Percentiles rank a stretch among this genome's conserved stretches.
These are phyloP conservation scores for Tenebrio molitor DNA, from an alignment of 1,140 invertebrate species.

Conservation along the genomic window DNA sequence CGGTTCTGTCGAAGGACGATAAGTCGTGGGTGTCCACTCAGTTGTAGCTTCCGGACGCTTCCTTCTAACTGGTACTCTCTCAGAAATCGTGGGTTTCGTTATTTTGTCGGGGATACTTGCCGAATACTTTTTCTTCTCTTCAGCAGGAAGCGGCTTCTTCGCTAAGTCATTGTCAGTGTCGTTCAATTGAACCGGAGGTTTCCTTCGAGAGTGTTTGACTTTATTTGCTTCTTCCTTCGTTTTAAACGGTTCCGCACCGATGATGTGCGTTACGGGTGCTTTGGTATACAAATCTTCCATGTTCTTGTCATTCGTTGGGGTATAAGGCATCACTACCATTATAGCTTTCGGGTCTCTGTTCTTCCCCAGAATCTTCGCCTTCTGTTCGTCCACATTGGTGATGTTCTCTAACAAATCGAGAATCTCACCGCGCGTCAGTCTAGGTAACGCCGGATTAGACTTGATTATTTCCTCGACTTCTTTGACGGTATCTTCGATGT, in stretches of 20 bases:
- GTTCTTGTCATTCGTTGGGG: constrained; percentile 64
- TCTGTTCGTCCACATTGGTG: constrained; percentile 65
- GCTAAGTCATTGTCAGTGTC: constrained; percentile 15
- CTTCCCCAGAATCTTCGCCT: constrained; percentile 19
- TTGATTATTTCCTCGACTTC: constrained; percentile 70
- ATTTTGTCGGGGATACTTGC: constrained; percentile 32
- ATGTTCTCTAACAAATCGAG: constrained; percentile 71
- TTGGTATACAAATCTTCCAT: constrained; percentile 71
- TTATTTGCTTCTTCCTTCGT: constrained; percentile 41
- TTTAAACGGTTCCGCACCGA: constrained; percentile 55
- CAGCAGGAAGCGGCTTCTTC: constrained; percentile 35
- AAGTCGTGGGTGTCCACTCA: not conserved
- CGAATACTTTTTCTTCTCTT: constrained; percentile 21
- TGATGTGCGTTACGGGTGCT: constrained; percentile 69
- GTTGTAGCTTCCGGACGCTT: constrained; percentile 37
- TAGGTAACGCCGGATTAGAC: constrained; percentile 69
- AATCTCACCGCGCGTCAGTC: constrained; percentile 70
- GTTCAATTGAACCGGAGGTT: constrained; percentile 17
- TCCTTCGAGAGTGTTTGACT: constrained; percentile 13
- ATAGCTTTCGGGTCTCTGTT: constrained; percentile 65
- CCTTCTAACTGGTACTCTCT: constrained; percentile 8
- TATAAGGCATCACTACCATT: constrained; percentile 72
- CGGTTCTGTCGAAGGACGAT: not conserved
- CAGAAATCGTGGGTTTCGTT: constrained; percentile 19
- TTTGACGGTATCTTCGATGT: constrained; percentile 70